Evolutionary conservation across 1,140 invertebrate species (phyloP).

Genomic region (Sipha flava): DNA sequence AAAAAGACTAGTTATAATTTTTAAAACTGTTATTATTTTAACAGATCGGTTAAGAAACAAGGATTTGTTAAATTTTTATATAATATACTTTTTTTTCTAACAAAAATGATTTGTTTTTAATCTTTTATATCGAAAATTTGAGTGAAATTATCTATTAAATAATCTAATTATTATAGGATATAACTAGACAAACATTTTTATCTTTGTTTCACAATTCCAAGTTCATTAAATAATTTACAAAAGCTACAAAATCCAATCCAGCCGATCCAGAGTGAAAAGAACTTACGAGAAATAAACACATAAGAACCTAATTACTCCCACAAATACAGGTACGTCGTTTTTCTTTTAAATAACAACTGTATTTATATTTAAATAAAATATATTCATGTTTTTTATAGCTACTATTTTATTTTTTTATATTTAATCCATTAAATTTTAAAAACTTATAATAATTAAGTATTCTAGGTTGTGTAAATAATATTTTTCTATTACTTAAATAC

Average conservation of each 20-base stretch:
- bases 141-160: not conserved
- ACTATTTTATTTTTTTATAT: no score
- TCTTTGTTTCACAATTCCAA: not conserved
- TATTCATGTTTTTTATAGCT: no score
- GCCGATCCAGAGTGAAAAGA: no score
- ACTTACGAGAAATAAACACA: no score
- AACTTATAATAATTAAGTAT: no score
- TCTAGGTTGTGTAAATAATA: no score
- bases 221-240: not conserved
- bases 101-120: not conserved
- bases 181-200: not conserved
- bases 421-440: no score
- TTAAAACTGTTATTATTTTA: conserved; percentile 36
- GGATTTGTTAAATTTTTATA: not conserved
- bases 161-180: not conserved
- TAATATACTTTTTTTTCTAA: not conserved
- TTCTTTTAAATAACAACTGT: no score
- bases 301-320: no score
- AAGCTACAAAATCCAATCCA: not conserved
- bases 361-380: no score
- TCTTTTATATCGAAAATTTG: not conserved
- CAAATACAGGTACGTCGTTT: no score
- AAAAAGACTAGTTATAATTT: not conserved
- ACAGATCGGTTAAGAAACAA: not conserved
- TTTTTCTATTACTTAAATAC: no score